Evolutionary conservation across 1,140 invertebrate genomes (phyloP), one percentile per base, ranked within the genome.

Genomic region (Kradibia gibbosae): DNA sequence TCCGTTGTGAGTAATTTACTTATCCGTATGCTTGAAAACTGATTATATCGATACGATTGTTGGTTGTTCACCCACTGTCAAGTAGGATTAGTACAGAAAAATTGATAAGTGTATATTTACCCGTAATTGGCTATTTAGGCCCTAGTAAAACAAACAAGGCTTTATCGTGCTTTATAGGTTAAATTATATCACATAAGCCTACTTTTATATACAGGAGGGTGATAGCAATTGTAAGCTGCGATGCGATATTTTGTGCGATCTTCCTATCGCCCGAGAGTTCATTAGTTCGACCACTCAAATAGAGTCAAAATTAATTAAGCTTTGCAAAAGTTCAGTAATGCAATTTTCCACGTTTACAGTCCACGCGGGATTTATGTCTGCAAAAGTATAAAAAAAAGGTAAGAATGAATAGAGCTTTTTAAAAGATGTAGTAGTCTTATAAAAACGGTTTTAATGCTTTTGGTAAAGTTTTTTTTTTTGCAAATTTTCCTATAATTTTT

Each of bases 1-100:
- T 45, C 15, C 31, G 39, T 31, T 45, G 55, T 60, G 36, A 20
- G 28, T 80, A 80, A 80, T 80, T 70, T 25, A 53, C 78, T 80
- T 80, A 80, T 80, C 67, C 28, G 36, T 39, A 73, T 70, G 78
- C 70, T 73, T 39, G 28, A 57, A 20, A 60, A 11, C 50, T 22
- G 73, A 31, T 3, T 50, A 53, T 45, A 71, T 78, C 75, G 75
- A 75, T 55, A 67, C n/a, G 22, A 67, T 20, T 22, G 36, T 8
- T 8, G 62, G 28, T 20, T 1, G 31, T 4, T 28, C 36, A 11
- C 3, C 4, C 25, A n/a, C n/a, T n/a, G n/a, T 53, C 10, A 17
- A n/a, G 0, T 10, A 1, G 55, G 74, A 77, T 77, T 77, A 65
- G 45, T 57, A 11, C 13, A 25, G n/a, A n/a, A n/a, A n/a, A n/a